Evolutionary conservation across 2,888 invertebrate genomes (phyloP), one percentile per base, ranked within the genome.

Genomic region (Cabera pusaria): DNA sequence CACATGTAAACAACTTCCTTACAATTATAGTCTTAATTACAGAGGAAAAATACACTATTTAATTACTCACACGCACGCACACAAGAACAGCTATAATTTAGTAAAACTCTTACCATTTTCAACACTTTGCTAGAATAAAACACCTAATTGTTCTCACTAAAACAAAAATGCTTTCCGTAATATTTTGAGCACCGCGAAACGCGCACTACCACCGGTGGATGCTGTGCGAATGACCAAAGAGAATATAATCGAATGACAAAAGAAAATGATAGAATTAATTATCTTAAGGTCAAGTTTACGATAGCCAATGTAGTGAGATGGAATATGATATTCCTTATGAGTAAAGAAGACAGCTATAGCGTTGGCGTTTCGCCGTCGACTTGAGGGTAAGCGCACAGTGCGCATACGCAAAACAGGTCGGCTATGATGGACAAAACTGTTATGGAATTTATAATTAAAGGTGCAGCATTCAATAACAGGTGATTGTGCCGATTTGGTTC

Each of bases 251-350:
- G n/a, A n/a, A n/a, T 81, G 73, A 72, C 66, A 70, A 68, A 71
- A 70, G 57, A 63, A 60, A 62, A 62, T 59, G 52, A 59, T 60
- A 64, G 60, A 63, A 57, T 29, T 29, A 59, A 59, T 56, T 55
- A 58, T 56, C 52, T 36, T 60, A 73, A 84, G 84, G 80, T 83
- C 84, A 84, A 81, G 82, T 79, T 80, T 80, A 76, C 68, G 71
- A 78, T 75, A 66, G 63, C 57, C 56, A 55, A 5, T 25, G 35
- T 47, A 66, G 70, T 67, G 26, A 47, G 52, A 52, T 31, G 17
- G 16, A 39, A 18, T 35, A 42, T 32, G 0, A 9, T 11, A 7
- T 17, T 10, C 3, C 5, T 16, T 37, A 26, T 0, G 55, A 40
- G 31, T 11, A 47, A 70, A 42, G 44, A 63, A 61, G 76, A 78